These are phyloP conservation scores for Pasiphila rectangulata DNA, from an alignment of 2,888 invertebrate genomes.

Conservation along the genomic window DNA sequence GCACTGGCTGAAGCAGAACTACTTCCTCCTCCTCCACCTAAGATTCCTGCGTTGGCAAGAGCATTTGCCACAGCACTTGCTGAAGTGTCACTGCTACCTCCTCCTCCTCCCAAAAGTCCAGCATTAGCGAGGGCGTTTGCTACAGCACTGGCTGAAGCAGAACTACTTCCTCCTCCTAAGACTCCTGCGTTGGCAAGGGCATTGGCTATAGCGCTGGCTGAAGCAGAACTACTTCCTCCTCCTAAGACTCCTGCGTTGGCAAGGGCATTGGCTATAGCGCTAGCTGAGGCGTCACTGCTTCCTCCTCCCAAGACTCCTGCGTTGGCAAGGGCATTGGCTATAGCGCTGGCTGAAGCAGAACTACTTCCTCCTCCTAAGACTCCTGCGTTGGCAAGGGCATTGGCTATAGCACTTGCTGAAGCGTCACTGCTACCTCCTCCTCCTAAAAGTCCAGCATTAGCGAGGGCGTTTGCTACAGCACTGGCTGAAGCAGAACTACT, in stretches of 20 bases:
- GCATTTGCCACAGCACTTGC: constrained; percentile 5
- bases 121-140: constrained; percentile 18
- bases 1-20: not conserved
- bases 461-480: constrained; percentile 19
- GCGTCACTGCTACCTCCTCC: not conserved
- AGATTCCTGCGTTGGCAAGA: constrained; percentile 3
- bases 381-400: not conserved
- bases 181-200: not conserved
- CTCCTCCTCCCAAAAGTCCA: not conserved
- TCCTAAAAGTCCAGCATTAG: not conserved
- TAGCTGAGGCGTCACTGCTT: not conserved
- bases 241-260: not conserved
- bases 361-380: no score
- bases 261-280: constrained; percentile 17
- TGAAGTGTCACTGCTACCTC: not conserved
- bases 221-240: not conserved
- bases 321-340: constrained; percentile 8
- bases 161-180: not conserved
- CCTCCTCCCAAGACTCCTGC: no score
- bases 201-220: constrained; percentile 7
- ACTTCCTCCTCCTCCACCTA: not conserved
- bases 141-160: not conserved
- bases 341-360: no score
- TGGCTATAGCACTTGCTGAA: constrained; percentile 6
- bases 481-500: not conserved